Conservation (phyloP, 2,113 vertebrate species). For the Neolamprologus toae region DNA sequence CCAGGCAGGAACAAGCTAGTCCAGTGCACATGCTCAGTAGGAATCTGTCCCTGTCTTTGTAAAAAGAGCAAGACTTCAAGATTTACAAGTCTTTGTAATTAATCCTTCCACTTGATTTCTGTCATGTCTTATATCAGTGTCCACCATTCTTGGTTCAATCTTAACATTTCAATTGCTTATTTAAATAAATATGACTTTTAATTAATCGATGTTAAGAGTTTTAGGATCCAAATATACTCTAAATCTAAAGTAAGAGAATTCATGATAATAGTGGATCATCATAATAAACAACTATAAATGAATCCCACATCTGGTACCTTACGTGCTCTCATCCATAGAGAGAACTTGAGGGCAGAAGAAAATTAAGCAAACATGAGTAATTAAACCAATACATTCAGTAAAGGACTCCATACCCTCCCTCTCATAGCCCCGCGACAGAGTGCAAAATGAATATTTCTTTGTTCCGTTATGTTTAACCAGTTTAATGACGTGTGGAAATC, state of each 20-base stretch:
- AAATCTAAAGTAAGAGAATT: background rate
- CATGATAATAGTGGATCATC: background rate
- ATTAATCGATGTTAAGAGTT: background rate
- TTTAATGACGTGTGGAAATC: background rate
- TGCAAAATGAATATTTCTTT: rapidly evolving
- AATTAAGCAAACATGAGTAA: background rate
- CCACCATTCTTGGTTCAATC: background rate
- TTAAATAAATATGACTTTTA: background rate
- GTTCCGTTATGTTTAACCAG: background rate
- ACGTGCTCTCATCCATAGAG: background rate
- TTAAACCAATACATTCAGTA: background rate
- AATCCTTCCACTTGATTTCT: background rate
- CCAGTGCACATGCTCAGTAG: background rate
- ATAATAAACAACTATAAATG: background rate
- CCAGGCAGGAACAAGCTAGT: background rate
- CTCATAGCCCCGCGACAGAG: rapidly evolving
- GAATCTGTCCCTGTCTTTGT: background rate
- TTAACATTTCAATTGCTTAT: background rate
- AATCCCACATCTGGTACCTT: rapidly evolving
- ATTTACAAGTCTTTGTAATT: background rate
- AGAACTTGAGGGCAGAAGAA: background rate
- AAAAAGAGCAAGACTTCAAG: background rate
- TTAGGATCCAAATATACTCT: background rate
- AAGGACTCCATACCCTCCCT: background rate
- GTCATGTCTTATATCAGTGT: background rate